phyloP scores from a whole-genome alignment of 2,888 invertebrate species.

The Podabrus alpinus region DNA sequence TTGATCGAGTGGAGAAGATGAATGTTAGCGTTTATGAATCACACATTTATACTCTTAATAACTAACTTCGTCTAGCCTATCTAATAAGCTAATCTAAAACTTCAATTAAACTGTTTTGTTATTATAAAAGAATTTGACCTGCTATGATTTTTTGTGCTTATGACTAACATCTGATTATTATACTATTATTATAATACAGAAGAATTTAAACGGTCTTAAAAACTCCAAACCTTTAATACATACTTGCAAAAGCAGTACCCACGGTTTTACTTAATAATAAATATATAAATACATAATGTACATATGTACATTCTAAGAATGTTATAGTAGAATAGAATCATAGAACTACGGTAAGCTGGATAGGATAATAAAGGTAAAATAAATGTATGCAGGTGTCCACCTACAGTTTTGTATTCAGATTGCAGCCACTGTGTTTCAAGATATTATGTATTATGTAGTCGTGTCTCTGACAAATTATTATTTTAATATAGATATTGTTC shows the following conservation, averaged over 20 bases:
- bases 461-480: constrained; percentile 20
- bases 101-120: constrained; percentile 6
- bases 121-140: constrained; percentile 11
- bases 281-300: too few relatives aligned
- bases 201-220: background rate
- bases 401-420: background rate
- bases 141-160: background rate
- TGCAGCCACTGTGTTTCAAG: background rate
- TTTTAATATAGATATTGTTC: background rate
- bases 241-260: background rate
- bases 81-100: background rate
- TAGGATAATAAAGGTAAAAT: constrained; percentile 3
- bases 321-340: background rate
- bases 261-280: background rate
- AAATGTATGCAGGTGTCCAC: background rate
- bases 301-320: background rate
- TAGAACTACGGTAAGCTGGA: background rate
- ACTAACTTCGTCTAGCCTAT: background rate
- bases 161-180: background rate
- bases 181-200: background rate
- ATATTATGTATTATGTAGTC: background rate
- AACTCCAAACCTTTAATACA: background rate
- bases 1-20: background rate
- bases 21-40: background rate
- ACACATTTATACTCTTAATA: background rate